Percentiles rank a stretch among this genome's conserved stretches.
phyloP scores from a whole-genome alignment of 2,113 vertebrate genomes.

The Nipponia nippon region DNA sequence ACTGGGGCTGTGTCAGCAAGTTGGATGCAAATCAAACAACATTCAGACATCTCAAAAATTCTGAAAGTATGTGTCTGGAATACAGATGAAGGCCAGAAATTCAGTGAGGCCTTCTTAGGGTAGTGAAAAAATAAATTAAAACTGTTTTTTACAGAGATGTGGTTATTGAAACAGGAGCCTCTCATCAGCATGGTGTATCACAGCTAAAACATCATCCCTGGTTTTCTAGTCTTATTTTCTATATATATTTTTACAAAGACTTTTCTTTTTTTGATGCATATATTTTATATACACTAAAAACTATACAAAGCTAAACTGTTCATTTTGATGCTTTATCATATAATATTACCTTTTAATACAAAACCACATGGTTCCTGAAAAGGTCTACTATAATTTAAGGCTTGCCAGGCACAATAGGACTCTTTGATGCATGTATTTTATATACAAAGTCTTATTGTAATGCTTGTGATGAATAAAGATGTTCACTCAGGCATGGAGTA shows the following conservation, averaged over 20 bases:
- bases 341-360: constrained; percentile 17
- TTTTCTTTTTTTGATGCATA: background rate
- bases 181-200: background rate
- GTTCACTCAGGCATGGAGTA: constrained; percentile 31
- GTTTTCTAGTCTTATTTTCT: background rate
- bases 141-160: background rate
- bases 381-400: constrained; percentile 41
- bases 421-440: constrained; percentile 48
- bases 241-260: background rate
- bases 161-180: background rate
- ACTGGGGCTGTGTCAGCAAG: constrained; percentile 54
- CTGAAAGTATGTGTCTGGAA: background rate
- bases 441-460: constrained; percentile 46
- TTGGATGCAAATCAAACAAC: constrained; percentile 45
- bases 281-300: background rate
- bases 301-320: background rate
- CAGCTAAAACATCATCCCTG: background rate
- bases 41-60: constrained; percentile 50
- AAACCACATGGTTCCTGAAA: constrained; percentile 23
- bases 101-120: background rate
- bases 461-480: constrained; percentile 60
- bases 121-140: background rate
- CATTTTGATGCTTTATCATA: background rate
- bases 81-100: constrained; percentile 33
- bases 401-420: constrained; percentile 6